phyloP scores from a whole-genome alignment of 2,113 vertebrate genomes.

The Mesembrinibis cayennensis region DNA sequence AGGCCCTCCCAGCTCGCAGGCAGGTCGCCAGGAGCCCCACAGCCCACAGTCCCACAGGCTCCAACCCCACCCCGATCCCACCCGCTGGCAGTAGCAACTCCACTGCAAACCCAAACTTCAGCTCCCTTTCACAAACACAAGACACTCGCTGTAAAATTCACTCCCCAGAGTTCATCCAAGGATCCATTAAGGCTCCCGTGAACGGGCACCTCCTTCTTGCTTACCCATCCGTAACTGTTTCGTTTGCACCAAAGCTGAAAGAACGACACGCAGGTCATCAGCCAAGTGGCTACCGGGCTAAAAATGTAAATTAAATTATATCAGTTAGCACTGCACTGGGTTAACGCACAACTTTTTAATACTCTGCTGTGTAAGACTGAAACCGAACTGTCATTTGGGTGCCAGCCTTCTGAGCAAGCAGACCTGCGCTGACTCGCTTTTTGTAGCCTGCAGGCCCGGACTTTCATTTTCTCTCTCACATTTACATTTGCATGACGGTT shows the following conservation, averaged over 20 bases:
- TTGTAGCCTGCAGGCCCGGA: neutral
- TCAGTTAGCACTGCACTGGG: neutral
- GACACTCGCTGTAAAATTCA: neutral
- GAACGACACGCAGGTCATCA: neutral
- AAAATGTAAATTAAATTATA: neutral
- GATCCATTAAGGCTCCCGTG: fast-evolving
- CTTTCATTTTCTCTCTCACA: neutral
- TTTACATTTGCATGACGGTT: neutral
- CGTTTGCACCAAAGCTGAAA: neutral
- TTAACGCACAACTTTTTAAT: neutral
- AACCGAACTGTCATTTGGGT: neutral
- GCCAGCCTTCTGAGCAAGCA: neutral
- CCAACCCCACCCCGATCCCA: neutral
- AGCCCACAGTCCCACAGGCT: fast-evolving
- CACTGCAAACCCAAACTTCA: neutral
- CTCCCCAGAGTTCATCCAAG: neutral
- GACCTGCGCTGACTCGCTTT: neutral
- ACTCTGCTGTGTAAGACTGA: neutral
- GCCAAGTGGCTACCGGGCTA: neutral
- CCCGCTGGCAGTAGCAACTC: neutral
- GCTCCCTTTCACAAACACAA: neutral
- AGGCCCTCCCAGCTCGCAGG: neutral
- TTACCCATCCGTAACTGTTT: neutral
- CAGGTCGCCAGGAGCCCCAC: neutral
- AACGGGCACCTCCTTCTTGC: neutral